Percentiles rank a stretch among this genome's conserved stretches.
These are phyloP conservation scores for Frieseomelitta varia DNA, from an alignment of 1,140 invertebrate species.

Conservation along the genomic window DNA sequence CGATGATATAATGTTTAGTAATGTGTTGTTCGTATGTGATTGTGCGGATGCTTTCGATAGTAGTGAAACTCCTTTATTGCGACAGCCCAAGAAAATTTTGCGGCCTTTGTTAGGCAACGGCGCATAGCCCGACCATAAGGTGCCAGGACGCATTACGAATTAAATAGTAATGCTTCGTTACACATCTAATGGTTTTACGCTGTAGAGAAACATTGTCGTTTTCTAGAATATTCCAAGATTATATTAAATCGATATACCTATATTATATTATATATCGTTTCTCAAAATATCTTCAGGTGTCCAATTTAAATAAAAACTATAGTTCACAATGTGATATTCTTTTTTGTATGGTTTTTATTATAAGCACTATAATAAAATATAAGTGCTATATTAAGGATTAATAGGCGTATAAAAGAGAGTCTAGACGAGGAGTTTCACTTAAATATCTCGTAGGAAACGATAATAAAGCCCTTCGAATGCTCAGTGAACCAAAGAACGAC, in stretches of 20 bases:
- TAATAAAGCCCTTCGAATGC: background rate
- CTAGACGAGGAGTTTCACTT: background rate
- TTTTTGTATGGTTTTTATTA: background rate
- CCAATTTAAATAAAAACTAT: background rate
- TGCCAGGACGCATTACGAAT: slow-evolving; percentile 49
- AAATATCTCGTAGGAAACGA: too few relatives aligned
- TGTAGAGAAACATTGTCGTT: background rate
- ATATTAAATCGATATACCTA: too few relatives aligned
- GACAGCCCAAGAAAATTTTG: slow-evolving; percentile 70
- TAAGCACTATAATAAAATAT: background rate
- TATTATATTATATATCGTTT: too few relatives aligned
- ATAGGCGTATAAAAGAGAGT: background rate
- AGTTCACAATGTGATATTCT: background rate
- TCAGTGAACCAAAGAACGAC: background rate
- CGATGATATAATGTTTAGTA: slow-evolving; percentile 56
- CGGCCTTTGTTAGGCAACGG: slow-evolving; percentile 66
- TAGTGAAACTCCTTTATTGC: slow-evolving; percentile 75
- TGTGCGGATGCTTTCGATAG: slow-evolving; percentile 70
- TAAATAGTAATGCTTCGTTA: background rate
- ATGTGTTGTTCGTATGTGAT: slow-evolving; percentile 53
- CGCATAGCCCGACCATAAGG: background rate
- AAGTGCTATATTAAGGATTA: background rate
- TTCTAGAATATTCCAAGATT: background rate
- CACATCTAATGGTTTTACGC: background rate
- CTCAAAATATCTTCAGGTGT: background rate